phyloP scores from a whole-genome alignment of 1,140 invertebrate genomes.

The Rhopalosiphum padi region DNA sequence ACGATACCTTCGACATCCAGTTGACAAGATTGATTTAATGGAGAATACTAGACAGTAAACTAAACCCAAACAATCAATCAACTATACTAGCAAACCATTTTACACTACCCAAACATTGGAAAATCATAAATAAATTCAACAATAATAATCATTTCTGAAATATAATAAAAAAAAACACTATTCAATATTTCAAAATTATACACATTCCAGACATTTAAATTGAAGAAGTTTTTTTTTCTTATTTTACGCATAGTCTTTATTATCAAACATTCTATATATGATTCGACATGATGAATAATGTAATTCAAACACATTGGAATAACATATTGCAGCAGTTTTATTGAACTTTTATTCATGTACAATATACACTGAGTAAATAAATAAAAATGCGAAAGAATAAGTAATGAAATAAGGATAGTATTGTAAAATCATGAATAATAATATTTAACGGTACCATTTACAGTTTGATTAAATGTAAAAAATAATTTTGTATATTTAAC shows the following conservation, averaged over 20 bases:
- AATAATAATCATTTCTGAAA: not conserved
- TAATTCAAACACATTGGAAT: not conserved
- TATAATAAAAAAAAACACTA: not conserved
- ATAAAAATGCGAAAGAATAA: slow-evolving; percentile 13
- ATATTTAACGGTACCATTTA: not conserved
- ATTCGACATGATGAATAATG: slow-evolving; percentile 5
- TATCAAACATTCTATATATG: not conserved
- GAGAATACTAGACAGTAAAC: slow-evolving; percentile 27
- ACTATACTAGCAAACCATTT: not conserved
- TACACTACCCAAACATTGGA: not conserved
- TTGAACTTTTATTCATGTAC: slow-evolving; percentile 12
- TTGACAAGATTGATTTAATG: slow-evolving; percentile 36
- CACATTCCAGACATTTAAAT: not conserved
- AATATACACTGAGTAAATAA: slow-evolving; percentile 13
- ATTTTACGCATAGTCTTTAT: not conserved
- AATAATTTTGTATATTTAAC: not conserved
- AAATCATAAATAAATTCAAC: not conserved
- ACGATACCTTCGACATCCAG: not conserved
- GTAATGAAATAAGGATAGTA: not conserved
- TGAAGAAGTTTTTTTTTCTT: not conserved
- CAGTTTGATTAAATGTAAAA: not conserved
- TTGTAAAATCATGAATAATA: slow-evolving; percentile 12
- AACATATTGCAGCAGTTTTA: slow-evolving; percentile 11
- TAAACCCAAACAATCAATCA: slow-evolving; percentile 35
- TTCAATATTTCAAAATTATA: not conserved